A percentile compares a stretch with the other conserved stretches of the same genome.
Evolutionary conservation across 2,113 vertebrate species (phyloP).

Genomic region (Fulica atra): DNA sequence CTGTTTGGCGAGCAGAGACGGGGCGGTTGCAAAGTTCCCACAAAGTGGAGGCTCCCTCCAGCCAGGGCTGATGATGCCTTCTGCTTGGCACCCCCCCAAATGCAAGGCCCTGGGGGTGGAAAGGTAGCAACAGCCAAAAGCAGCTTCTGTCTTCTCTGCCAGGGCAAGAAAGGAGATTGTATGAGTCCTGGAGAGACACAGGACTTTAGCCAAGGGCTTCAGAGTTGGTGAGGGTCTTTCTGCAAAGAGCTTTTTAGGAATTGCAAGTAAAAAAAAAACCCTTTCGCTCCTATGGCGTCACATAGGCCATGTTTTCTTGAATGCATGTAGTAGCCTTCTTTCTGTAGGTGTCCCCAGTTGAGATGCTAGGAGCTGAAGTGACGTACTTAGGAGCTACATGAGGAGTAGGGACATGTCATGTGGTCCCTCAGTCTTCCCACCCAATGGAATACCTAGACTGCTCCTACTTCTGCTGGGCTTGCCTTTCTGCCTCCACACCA

Average conservation of each 20-base stretch:
- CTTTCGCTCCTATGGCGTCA: background rate
- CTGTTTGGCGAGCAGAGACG: background rate
- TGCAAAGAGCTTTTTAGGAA: background rate
- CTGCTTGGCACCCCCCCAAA: background rate
- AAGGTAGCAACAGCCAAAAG: background rate
- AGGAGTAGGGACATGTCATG: background rate
- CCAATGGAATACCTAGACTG: fast-evolving
- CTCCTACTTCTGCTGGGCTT: background rate
- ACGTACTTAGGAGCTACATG: background rate
- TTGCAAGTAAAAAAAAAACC: background rate
- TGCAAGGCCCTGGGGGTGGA: background rate
- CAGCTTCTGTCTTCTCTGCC: background rate
- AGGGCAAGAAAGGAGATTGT: background rate
- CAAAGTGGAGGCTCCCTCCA: background rate
- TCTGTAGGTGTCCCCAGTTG: background rate
- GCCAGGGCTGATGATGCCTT: background rate
- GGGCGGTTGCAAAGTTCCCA: background rate
- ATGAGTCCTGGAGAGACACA: background rate
- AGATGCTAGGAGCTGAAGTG: background rate
- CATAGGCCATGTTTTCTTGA: fast-evolving
- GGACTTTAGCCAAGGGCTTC: background rate
- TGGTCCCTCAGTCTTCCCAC: background rate
- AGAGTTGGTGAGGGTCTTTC: background rate
- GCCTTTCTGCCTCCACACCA: background rate
- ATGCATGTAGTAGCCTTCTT: background rate